Evolutionary conservation across 2,888 invertebrate genomes (phyloP).

Genomic region (Auanema freiburgensis): DNA sequence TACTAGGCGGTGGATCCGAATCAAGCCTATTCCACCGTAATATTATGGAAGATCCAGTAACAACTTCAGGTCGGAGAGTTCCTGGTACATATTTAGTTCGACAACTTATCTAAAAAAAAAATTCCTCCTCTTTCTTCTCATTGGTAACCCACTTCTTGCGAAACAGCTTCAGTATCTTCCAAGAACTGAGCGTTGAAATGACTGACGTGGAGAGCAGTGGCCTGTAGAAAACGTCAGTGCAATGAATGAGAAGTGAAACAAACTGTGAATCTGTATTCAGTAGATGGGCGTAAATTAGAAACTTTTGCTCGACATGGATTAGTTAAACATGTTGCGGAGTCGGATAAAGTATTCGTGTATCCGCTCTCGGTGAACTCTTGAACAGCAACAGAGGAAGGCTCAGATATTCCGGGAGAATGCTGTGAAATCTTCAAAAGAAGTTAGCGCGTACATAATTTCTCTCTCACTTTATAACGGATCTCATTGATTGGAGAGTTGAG

Average conservation of each 20-base stretch:
- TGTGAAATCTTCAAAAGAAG: slow-evolving; percentile 19
- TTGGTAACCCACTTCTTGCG: slow-evolving; percentile 35
- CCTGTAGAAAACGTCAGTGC: slow-evolving; percentile 24
- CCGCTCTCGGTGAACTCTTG: slow-evolving; percentile 36
- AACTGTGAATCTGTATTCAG: slow-evolving; percentile 63
- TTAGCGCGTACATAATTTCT: background rate
- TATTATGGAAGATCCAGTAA: slow-evolving; percentile 54
- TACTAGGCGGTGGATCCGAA: slow-evolving; percentile 48
- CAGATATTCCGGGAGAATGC: slow-evolving; percentile 37
- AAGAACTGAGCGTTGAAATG: slow-evolving; percentile 51
- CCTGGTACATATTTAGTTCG: slow-evolving; percentile 60
- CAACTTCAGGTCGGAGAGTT: slow-evolving; percentile 58
- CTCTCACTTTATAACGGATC: slow-evolving; percentile 58
- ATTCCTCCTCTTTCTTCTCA: background rate
- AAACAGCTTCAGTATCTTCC: slow-evolving; percentile 59
- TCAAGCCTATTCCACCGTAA: slow-evolving; percentile 59
- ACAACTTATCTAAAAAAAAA: slow-evolving; percentile 26
- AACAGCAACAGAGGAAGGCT: slow-evolving; percentile 56
- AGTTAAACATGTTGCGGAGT: slow-evolving; percentile 51
- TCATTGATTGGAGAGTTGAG: slow-evolving; percentile 60
- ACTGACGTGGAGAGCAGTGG: slow-evolving; percentile 59
- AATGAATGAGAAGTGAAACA: too few species aligned
- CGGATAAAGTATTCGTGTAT: slow-evolving; percentile 32
- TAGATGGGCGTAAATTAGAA: slow-evolving; percentile 56
- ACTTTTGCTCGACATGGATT: slow-evolving; percentile 61